These are phyloP conservation scores for Junonia oenone DNA, from an alignment of 2,888 invertebrate genomes.

Conservation along the genomic window DNA sequence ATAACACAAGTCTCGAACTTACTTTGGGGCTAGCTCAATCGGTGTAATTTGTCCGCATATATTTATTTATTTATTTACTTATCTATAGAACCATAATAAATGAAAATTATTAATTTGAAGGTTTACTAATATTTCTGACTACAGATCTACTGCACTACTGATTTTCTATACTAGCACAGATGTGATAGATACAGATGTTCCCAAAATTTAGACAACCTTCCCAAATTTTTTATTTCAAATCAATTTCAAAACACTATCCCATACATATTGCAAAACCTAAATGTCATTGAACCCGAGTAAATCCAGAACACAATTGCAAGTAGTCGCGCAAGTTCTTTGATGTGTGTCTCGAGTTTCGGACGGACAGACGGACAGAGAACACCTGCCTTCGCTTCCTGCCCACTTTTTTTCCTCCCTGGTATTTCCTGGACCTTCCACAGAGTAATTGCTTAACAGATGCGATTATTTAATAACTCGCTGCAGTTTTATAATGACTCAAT, in stretches of 20 bases:
- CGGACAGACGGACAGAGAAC: constrained; percentile 46
- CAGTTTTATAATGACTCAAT: not conserved
- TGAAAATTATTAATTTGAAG: too few relatives aligned
- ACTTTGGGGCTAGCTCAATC: too few relatives aligned
- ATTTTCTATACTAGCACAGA: too few relatives aligned
- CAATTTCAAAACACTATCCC: too few relatives aligned
- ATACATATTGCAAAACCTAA: not conserved
- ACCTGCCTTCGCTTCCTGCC: constrained; percentile 61
- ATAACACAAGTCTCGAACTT: too few relatives aligned
- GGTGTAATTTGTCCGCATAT: too few relatives aligned
- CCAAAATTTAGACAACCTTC: too few relatives aligned
- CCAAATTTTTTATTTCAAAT: not conserved
- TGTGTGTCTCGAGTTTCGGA: constrained; percentile 40
- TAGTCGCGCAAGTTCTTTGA: constrained; percentile 23
- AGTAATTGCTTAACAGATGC: constrained; percentile 6
- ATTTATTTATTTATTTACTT: too few relatives aligned
- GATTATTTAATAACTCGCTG: not conserved
- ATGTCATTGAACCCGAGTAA: not conserved
- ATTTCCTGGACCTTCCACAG: constrained; percentile 50
- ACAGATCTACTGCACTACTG: too few relatives aligned
- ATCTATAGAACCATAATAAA: too few relatives aligned
- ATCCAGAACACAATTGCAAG: not conserved
- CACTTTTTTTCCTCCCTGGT: constrained; percentile 42
- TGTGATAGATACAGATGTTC: not conserved
- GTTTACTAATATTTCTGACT: too few relatives aligned